phyloP scores from a whole-genome alignment of 1,140 invertebrate genomes.

The Hesperophylax magnus region DNA sequence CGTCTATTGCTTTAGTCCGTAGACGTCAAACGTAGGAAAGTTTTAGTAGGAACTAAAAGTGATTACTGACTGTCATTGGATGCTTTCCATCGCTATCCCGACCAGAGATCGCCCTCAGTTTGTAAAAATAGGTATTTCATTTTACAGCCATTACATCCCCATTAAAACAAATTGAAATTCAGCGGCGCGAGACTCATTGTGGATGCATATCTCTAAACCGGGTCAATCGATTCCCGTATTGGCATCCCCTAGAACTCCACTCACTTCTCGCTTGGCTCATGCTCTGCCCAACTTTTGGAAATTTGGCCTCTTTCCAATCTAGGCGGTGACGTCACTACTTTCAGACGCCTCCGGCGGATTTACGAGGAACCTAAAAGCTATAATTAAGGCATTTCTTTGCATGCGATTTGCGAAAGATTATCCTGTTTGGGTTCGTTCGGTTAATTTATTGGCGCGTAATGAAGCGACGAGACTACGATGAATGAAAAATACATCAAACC shows the following conservation, averaged over 20 bases:
- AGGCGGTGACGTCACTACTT: slow-evolving; percentile 5
- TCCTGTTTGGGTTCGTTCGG: too few species aligned
- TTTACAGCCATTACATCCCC: neutral
- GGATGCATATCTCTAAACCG: neutral
- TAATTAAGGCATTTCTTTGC: slow-evolving; percentile 3
- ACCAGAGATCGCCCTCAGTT: too few species aligned
- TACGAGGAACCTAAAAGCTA: slow-evolving; percentile 5
- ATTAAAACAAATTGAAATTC: neutral
- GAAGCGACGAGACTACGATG: too few species aligned
- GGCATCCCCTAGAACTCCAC: neutral
- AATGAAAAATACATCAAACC: too few species aligned
- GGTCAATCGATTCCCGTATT: slow-evolving; percentile 23
- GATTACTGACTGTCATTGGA: too few species aligned
- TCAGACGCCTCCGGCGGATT: neutral
- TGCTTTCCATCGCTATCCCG: too few species aligned
- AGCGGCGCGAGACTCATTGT: neutral
- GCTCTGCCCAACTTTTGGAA: neutral
- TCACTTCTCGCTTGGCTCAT: neutral
- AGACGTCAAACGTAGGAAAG: too few species aligned
- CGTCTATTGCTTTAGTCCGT: too few species aligned
- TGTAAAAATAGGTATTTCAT: too few species aligned
- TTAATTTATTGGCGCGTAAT: too few species aligned
- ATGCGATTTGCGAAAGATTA: neutral
- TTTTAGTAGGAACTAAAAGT: too few species aligned
- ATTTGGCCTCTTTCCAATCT: slow-evolving; percentile 14